These are phyloP conservation scores for Sarcophaga peregrina DNA, from an alignment of 1,140 invertebrate species.

Conservation along the genomic window DNA sequence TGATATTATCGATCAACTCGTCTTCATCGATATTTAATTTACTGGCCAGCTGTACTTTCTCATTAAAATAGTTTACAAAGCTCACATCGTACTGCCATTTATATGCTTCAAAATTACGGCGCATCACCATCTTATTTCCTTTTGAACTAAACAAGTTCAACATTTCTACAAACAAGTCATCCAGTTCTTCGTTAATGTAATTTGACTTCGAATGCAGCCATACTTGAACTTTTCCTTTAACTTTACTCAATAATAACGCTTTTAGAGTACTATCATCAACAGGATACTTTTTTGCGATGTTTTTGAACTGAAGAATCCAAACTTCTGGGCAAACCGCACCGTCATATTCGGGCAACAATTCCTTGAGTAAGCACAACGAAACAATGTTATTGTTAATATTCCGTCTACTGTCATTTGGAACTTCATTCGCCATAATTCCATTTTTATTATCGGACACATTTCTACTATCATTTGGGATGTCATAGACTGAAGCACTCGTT, in stretches of 20 bases:
- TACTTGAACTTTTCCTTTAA: slow-evolving; percentile 4
- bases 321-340: background rate
- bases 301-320: background rate
- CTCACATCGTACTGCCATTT: background rate
- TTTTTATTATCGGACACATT: too few species aligned
- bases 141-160: background rate
- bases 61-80: slow-evolving; percentile 47
- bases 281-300: background rate
- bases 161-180: background rate
- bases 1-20: slow-evolving; percentile 51
- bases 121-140: background rate
- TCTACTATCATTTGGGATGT: too few species aligned
- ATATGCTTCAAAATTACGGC: slow-evolving; percentile 7
- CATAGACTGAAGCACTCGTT: too few species aligned
- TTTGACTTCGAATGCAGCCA: slow-evolving; percentile 31
- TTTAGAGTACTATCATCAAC: background rate
- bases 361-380: too few species aligned
- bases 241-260: background rate
- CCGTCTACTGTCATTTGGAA: too few species aligned
- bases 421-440: too few species aligned
- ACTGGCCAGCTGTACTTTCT: slow-evolving; percentile 51
- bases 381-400: too few species aligned
- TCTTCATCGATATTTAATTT: slow-evolving; percentile 45
- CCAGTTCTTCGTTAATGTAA: background rate
- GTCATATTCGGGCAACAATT: background rate